phyloP scores from a whole-genome alignment of 2,797 vertebrate genomes.

The Lutjanus campechanus region DNA sequence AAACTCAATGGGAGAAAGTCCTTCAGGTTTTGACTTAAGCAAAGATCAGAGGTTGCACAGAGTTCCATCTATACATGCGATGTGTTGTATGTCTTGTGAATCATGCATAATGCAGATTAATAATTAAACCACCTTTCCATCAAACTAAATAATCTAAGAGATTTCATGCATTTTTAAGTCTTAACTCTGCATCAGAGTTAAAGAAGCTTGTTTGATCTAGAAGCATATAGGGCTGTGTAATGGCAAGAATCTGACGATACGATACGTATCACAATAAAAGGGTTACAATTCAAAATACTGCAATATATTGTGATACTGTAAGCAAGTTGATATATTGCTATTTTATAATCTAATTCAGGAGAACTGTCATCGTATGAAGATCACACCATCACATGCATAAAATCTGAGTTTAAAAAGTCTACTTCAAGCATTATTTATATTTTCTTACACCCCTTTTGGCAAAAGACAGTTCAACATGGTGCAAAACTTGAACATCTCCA shows the following conservation, averaged over 20 bases:
- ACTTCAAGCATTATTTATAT: too few species aligned
- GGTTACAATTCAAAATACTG: too few species aligned
- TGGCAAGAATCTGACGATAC: too few species aligned
- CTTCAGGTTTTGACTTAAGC: neutral
- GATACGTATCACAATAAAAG: too few species aligned
- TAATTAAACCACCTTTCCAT: neutral
- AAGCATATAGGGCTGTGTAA: too few species aligned
- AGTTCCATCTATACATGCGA: neutral
- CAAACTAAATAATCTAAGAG: constrained; percentile 14
- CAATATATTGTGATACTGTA: too few species aligned
- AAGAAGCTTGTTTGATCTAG: neutral
- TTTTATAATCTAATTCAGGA: too few species aligned
- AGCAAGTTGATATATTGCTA: too few species aligned
- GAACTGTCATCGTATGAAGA: too few species aligned
- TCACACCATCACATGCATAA: too few species aligned
- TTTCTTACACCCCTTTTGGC: too few species aligned
- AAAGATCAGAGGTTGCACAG: constrained; percentile 1
- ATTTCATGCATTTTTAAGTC: neutral
- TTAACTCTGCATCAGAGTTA: neutral
- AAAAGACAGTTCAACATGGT: neutral
- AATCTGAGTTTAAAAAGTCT: too few species aligned
- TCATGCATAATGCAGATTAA: constrained; percentile 19
- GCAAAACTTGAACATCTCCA: constrained; percentile 4
- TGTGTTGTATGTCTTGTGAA: constrained; percentile 4
- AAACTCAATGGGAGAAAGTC: neutral